Base-by-base conservation (phyloP, 2,888 invertebrate genomes). In the Synanthedon vespiformis region DNA sequence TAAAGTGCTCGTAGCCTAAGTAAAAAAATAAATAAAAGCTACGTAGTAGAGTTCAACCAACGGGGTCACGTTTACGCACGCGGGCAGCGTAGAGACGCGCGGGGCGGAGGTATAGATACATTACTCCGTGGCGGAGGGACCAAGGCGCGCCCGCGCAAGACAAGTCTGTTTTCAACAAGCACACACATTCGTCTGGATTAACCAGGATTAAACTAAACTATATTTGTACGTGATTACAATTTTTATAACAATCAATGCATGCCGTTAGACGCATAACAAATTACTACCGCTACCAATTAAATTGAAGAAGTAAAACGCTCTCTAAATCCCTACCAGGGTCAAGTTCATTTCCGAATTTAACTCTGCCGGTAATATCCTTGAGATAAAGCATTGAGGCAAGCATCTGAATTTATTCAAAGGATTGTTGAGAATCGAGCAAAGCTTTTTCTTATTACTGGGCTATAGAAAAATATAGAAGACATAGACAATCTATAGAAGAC, bases 51-150 rank as follows among this genome's bases (percentile, higher is more conserved):
- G 85, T 85, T 85, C 85, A 85, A 68, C 58, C 58, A 61, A 57
- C 63, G 81, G 77, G 85, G 84, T 86, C 84, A 83, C 78, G 79
- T 84, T 86, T 85, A 85, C 85, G 86, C 85, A 80, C 84, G 77
- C 77, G 76, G 74, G 68, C 61, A 72, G 68, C 70, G 80, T 75
- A 75, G 70, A 58, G 65, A 51, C 51, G 55, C 27, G 56, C 51
- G 48, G 57, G 56, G 58, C 61, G 55, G 58, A 57, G 57, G 61
- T n/a, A n/a, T n/a, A n/a, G n/a, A n/a, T n/a, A n/a, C n/a, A n/a
- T n/a, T n/a, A n/a, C n/a, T n/a, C n/a, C 51, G 48, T 56, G 56
- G 58, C 61, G 55, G 58, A 57, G 57, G 61, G 27, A 34, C 34
- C 34, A 57, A 52, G 61, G 58, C 60, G 70, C 68, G 77, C 74